A percentile compares a stretch with the other conserved stretches of the same genome.
Evolutionary conservation across 2,797 vertebrate genomes (phyloP).

Genomic region (Harpagifer antarcticus): DNA sequence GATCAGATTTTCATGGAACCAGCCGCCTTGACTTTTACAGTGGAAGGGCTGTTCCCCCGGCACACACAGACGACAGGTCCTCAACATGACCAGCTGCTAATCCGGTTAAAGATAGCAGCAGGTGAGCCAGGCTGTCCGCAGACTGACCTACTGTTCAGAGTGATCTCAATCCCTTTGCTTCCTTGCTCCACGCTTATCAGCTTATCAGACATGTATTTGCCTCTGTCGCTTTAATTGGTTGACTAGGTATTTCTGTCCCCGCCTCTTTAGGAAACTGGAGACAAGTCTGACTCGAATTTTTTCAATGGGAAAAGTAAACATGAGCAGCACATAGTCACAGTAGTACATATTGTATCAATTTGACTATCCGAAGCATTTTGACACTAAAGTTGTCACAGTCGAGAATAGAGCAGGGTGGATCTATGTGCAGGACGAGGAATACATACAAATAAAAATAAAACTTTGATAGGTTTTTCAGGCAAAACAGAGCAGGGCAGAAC

Average conservation of each 20-base stretch:
- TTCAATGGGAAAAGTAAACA: no score
- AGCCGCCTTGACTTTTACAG: neutral
- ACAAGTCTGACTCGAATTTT: no score
- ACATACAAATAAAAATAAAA: no score
- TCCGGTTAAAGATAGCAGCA: constrained; percentile 73
- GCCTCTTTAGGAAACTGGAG: no score
- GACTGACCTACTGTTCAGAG: constrained; percentile 67
- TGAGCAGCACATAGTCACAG: no score
- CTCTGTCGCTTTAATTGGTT: neutral
- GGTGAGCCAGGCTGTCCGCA: constrained; percentile 54
- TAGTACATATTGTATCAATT: no score
- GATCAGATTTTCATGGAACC: constrained; percentile 1
- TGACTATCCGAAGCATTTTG: no score
- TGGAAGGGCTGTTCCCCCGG: neutral
- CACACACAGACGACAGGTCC: neutral
- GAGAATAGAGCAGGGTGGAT: no score
- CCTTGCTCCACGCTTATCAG: neutral
- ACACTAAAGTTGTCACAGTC: no score
- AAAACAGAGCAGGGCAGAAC: no score
- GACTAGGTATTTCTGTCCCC: neutral
- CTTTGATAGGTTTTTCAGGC: no score
- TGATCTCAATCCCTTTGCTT: constrained; percentile 64
- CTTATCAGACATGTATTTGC: neutral
- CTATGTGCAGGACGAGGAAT: no score
- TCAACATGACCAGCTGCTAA: constrained; percentile 54